Evolutionary conservation across 2,113 vertebrate species (phyloP).

Genomic region (Sitta europaea): DNA sequence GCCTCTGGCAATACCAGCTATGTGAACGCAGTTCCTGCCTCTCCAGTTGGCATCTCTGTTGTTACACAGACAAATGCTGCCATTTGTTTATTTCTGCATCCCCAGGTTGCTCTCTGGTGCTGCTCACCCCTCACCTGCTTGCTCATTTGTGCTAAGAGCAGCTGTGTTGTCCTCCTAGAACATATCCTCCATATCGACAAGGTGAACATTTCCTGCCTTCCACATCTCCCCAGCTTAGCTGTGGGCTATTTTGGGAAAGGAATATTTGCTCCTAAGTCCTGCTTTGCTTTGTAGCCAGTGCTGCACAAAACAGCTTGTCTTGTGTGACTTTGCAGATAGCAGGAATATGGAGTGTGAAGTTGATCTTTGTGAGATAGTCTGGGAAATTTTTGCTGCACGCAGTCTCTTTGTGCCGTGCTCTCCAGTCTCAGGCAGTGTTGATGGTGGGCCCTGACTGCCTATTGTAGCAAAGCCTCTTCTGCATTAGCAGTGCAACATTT

Average conservation of each 20-base stretch:
- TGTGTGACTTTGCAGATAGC: not conserved
- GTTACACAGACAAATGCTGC: not conserved
- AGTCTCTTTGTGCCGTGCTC: not conserved
- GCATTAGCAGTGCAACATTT: not conserved
- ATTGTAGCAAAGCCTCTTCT: not conserved
- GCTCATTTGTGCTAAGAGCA: not conserved
- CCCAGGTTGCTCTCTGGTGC: not conserved
- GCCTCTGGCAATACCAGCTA: conserved; percentile 48
- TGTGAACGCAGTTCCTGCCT: not conserved
- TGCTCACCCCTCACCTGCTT: not conserved
- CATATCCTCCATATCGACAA: fast-evolving
- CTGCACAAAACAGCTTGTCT: not conserved
- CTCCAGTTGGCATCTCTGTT: not conserved
- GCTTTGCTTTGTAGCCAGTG: not conserved
- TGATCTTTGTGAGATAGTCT: not conserved
- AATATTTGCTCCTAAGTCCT: not conserved
- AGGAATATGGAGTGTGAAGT: not conserved
- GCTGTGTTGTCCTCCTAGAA: not conserved
- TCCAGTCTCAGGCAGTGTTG: not conserved
- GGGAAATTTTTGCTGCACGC: not conserved
- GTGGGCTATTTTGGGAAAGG: not conserved
- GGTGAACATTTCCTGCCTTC: not conserved
- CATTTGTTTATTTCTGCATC: not conserved
- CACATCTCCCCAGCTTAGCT: not conserved
- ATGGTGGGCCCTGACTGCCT: not conserved